Conservation (phyloP, 1,140 invertebrate genomes). For the Drosophila jambulina region DNA sequence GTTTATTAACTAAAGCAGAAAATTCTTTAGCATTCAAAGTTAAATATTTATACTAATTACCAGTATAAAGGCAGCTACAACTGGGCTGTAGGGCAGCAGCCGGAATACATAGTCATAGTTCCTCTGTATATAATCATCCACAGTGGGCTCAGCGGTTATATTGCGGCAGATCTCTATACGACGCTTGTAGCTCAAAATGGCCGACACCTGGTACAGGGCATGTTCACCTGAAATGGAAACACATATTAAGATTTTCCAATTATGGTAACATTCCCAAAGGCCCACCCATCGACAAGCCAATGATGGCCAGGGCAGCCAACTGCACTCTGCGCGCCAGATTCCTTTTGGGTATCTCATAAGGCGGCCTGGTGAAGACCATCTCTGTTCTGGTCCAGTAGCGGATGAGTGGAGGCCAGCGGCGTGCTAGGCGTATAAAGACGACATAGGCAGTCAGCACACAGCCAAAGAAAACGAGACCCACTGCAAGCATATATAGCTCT, state of each 20-base stretch:
- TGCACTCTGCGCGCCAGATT: conserved; percentile 59
- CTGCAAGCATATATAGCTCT: conserved; percentile 18
- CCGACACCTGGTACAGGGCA: conserved; percentile 54
- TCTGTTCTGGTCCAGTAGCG: conserved; percentile 69
- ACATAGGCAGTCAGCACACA: conserved; percentile 54
- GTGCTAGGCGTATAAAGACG: conserved; percentile 62
- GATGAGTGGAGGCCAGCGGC: conserved; percentile 69
- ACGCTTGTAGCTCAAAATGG: conserved; percentile 45
- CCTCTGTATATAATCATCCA: conserved; percentile 50
- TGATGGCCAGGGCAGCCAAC: conserved; percentile 62
- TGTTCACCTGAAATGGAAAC: conserved; percentile 60
- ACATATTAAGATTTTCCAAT: no score
- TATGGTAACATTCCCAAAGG: background rate
- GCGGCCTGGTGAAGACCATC: conserved; percentile 61
- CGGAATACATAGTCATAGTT: conserved; percentile 76
- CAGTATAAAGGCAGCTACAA: conserved; percentile 46
- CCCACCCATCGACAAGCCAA: conserved; percentile 58
- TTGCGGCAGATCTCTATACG: conserved; percentile 50
- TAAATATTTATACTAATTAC: conserved; percentile 28
- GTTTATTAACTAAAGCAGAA: conserved; percentile 55
- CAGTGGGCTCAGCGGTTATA: conserved; percentile 32
- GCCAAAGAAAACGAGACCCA: conserved; percentile 70
- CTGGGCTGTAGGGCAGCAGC: conserved; percentile 52
- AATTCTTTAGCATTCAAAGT: background rate
- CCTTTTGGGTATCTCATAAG: conserved; percentile 58